Evolutionary conservation across 2,888 invertebrate genomes (phyloP).

Genomic region (Allolobophora icterica): DNA sequence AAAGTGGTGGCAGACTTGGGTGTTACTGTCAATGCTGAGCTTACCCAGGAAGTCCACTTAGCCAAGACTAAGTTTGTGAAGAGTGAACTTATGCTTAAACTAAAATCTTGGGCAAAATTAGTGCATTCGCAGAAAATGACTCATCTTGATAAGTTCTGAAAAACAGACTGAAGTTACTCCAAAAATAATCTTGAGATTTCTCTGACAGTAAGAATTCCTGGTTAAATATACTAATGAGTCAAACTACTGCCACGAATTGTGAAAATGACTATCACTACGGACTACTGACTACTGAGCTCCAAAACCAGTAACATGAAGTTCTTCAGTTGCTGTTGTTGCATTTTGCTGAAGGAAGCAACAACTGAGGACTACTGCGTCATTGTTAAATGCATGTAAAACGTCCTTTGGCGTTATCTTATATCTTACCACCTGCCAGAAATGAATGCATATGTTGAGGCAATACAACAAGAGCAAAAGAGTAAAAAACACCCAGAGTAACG

Average conservation of each 20-base stretch:
- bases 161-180: no score
- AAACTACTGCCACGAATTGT: no score
- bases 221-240: background rate
- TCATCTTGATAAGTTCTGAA: no score
- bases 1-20: no score
- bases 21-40: no score
- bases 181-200: background rate
- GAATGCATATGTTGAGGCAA: background rate
- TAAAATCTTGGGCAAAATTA: no score
- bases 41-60: no score
- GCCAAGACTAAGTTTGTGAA: no score
- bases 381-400: background rate
- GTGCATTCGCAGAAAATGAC: no score
- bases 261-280: no score
- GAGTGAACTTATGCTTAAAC: no score
- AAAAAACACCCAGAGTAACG: background rate
- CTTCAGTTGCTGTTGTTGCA: constrained; percentile 1
- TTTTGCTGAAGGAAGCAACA: background rate
- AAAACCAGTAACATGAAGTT: background rate
- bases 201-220: background rate
- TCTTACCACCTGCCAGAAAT: background rate
- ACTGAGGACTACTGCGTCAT: background rate
- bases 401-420: background rate
- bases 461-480: background rate
- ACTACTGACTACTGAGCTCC: no score